Conservation (phyloP, 2,888 invertebrate genomes). For the Petrolisthes manimaculis region DNA sequence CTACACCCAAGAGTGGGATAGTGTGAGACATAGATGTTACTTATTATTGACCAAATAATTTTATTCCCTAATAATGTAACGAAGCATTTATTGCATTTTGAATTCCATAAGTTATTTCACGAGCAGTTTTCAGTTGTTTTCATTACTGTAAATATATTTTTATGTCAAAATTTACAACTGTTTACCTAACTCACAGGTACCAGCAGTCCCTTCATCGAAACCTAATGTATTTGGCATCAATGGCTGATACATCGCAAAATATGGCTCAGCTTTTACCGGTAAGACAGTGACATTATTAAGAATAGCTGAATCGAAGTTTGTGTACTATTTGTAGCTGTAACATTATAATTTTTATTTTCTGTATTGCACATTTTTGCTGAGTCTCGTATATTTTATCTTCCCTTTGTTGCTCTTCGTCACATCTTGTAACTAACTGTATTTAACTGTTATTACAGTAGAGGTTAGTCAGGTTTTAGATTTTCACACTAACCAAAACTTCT, state of each 20-base stretch:
- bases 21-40: no score
- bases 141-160: slow-evolving; percentile 18
- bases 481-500: no score
- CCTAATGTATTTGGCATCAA: slow-evolving; percentile 92
- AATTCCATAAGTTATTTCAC: no score
- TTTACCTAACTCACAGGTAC: slow-evolving; percentile 73
- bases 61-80: no score
- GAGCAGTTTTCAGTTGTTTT: background rate
- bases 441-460: no score
- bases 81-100: no score
- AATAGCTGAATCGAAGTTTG: background rate
- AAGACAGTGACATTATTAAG: slow-evolving; percentile 69
- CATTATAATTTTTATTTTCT: background rate
- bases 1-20: no score
- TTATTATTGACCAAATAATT: no score
- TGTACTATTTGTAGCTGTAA: background rate
- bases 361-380: background rate
- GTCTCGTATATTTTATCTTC: background rate
- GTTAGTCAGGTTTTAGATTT: no score
- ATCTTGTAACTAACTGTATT: background rate
- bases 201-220: slow-evolving; percentile 95
- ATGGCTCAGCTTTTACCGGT: slow-evolving; percentile 90
- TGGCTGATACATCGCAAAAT: slow-evolving; percentile 97
- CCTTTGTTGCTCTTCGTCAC: background rate
- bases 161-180: background rate